phyloP scores from a whole-genome alignment of 2,113 vertebrate species.

The Siniperca chuatsi region DNA sequence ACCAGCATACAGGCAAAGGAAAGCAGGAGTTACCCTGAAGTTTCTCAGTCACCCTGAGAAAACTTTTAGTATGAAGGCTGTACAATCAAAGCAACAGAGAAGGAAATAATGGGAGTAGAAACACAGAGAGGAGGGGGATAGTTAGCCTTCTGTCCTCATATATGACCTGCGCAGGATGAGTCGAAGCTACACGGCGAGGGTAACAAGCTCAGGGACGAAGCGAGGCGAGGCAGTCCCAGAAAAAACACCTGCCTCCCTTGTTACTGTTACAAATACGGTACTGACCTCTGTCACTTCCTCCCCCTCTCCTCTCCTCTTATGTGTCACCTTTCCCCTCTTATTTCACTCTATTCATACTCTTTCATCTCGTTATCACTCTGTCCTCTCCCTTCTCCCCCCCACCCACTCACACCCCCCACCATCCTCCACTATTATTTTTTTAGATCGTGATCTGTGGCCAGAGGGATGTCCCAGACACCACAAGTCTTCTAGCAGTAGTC shows the following conservation, averaged over 20 bases:
- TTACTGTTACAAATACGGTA: conserved; percentile 61
- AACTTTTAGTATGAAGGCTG: conserved; percentile 6
- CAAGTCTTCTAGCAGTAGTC: conserved; percentile 85
- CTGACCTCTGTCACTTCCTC: conserved; percentile 43
- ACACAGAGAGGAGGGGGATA: background rate
- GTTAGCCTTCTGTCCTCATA: conserved; percentile 37
- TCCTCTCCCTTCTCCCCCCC: background rate
- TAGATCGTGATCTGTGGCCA: conserved; percentile 93
- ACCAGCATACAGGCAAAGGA: background rate
- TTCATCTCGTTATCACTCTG: conserved; percentile 39
- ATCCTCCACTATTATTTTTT: background rate
- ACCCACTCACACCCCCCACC: background rate
- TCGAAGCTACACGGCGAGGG: conserved; percentile 2
- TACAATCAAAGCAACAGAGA: background rate
- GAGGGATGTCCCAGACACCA: conserved; percentile 89
- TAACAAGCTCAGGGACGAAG: conserved; percentile 61
- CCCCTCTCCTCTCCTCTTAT: background rate
- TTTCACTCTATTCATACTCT: conserved; percentile 36
- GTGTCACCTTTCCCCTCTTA: conserved; percentile 39
- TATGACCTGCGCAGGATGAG: conserved; percentile 49
- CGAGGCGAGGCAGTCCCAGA: background rate
- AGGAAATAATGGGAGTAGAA: background rate
- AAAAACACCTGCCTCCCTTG: conserved; percentile 76
- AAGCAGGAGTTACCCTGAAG: background rate
- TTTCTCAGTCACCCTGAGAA: conserved; percentile 1